A percentile compares a stretch with the other conserved stretches of the same genome.
Evolutionary conservation across 2,113 vertebrate species (phyloP).

Genomic region (Cervus canadensis): DNA sequence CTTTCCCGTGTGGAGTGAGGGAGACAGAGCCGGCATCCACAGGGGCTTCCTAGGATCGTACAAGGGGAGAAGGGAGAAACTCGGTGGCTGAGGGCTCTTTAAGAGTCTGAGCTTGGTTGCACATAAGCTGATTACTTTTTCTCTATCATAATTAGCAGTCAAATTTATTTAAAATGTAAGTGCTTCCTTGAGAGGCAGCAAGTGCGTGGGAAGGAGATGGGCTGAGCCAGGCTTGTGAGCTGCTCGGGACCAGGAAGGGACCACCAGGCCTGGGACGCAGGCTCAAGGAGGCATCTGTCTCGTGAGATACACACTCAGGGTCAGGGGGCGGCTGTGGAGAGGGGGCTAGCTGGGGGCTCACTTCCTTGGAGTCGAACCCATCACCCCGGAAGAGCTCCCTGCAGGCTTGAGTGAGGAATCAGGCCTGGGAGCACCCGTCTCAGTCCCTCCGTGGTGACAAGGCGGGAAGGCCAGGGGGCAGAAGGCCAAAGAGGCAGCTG

Average conservation of each 20-base stretch:
- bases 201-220: accelerated
- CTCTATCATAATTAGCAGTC: background rate
- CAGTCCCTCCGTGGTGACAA: background rate
- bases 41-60: background rate
- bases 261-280: background rate
- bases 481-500: background rate
- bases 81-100: accelerated
- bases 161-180: background rate
- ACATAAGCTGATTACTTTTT: background rate
- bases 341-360: too few species aligned
- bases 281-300: background rate
- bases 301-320: accelerated
- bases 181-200: background rate
- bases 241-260: background rate
- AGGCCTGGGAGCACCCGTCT: background rate
- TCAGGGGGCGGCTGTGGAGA: too few species aligned
- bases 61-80: background rate
- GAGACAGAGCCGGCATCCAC: accelerated
- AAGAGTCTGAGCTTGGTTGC: background rate
- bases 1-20: background rate
- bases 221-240: background rate
- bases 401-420: background rate
- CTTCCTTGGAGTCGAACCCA: background rate
- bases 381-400: too few species aligned
- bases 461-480: background rate